Base-by-base conservation (phyloP, 2,888 invertebrate species). In the Ceriagrion tenellum region DNA sequence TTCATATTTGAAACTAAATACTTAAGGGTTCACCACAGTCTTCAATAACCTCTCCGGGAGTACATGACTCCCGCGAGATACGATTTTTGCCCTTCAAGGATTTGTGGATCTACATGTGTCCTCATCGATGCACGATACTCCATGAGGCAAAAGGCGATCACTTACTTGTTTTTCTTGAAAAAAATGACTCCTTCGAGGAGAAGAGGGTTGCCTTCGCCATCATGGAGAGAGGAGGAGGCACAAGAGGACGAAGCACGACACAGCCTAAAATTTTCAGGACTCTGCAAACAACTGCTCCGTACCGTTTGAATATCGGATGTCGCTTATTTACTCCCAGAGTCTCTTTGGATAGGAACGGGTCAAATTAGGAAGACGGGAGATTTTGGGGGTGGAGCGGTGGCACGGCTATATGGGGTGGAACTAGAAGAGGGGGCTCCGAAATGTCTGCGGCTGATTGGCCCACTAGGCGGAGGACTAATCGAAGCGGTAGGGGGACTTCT, bases 271-370 rank as follows among this genome's bases (percentile, higher is more conserved):
- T 81, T 81, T 81, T 35, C 81, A 81, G 81, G 81, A 81, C 30
- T 81, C 35, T 13, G 81, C 81, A 35, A 81, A 81, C 81, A 81
- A 81, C 81, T 35, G 81, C 30, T 35, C 12, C 13, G 81, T n/a
- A 16, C n/a, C 81, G 81, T 81, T 81, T 81, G 81, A 81, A 81
- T 81, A 81, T 81, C 81, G 81, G 81, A 81, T 81, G 35, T 81
- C 81, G 81, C 81, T 81, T 81, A 81, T 81, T 81, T 81, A 81
- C 81, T 35, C 81, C 16, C 35, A 26, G 26, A 30, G 81, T 3
- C 30, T 35, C 81, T 81, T 81, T 81, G 81, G 81, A 81, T 81
- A 13, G 81, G 81, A 81, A 81, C 81, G 81, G 81, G 35, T 35
- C 12, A 81, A 35, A 81, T 81, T 81, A 35, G 81, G 69, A n/a